Base-by-base conservation (phyloP, 2,797 vertebrate species). In the Hoplostethus atlanticus region DNA sequence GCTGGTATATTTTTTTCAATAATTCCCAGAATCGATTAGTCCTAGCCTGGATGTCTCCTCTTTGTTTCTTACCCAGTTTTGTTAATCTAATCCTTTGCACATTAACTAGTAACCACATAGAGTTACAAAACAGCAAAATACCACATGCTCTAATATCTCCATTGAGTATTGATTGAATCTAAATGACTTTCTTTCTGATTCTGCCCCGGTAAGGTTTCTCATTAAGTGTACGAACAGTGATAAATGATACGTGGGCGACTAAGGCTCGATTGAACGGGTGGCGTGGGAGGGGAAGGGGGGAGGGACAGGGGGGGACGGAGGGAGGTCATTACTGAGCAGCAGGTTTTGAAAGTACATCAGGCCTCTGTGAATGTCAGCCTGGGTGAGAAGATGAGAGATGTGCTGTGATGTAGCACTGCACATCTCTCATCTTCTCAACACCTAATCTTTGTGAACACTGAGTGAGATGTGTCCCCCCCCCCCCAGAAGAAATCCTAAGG, bases 141-240 rank as follows among this genome's bases (percentile, higher is more conserved):
- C 55, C 65, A 71, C 77, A 77, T 65, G 51, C 62, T 75, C 52
- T 78, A 76, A 87, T 84, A 73, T 85, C 81, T 87, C 86, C 72
- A 87, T 75, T 75, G 80, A 85, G 73, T 89, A 85, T 89, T 86
- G 85, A 90, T 87, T 91, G 79, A 83, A 87, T 77, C 80, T 81
- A 86, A 87, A 90, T 87, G 54, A 87, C 84, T 87, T 76, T 80
- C 79, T 73, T 56, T 67, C 73, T 76, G 71, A 87, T 76, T 73
- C 71, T 68, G 67, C 71, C 64, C 53, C 13, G 52, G 60, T 76
- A 63, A 83, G 76, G 85, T 82, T 88, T 86, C 83, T 86, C 83
- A 88, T 89, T 90, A 87, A 79, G 77, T 51, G 68, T 69, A 44
- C 53, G 50, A 64, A 79, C 67, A 55, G 69, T 87, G 87, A 90